Evolutionary conservation across 1,140 invertebrate species (phyloP).

Genomic region (Trachymyrmex septentrionalis): DNA sequence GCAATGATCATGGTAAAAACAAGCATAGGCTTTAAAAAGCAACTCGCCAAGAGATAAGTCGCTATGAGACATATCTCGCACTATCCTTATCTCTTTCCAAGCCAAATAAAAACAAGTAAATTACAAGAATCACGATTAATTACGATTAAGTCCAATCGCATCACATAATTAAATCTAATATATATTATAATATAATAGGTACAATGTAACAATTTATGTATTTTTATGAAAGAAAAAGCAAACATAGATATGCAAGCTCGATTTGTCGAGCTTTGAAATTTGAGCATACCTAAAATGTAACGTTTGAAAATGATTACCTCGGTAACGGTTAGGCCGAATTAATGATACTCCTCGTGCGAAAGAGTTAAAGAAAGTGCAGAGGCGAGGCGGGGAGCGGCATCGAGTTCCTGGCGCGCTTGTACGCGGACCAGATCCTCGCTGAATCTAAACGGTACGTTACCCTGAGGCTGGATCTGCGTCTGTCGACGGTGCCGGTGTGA

Average conservation of each 20-base stretch:
- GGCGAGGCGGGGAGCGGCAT: conserved; percentile 53
- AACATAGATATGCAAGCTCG: not conserved
- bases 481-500: conserved; percentile 83
- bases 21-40: conserved; percentile 56
- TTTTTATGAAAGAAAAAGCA: not conserved
- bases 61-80: conserved; percentile 15
- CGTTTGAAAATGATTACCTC: not conserved
- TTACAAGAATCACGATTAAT: not conserved
- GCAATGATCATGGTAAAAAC: conserved; percentile 50
- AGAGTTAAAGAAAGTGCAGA: conserved; percentile 34
- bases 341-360: conserved; percentile 12
- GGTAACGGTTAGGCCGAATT: not conserved
- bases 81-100: conserved; percentile 43
- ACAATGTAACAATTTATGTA: not conserved
- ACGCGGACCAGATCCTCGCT: conserved; percentile 62
- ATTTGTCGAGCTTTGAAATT: not conserved
- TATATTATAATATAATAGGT: not conserved
- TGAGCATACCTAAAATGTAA: not conserved
- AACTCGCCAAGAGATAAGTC: conserved; percentile 45
- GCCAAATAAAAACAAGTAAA: not conserved
- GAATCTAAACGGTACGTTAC: conserved; percentile 81
- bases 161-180: not conserved
- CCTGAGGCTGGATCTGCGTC: conserved; percentile 85
- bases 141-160: not conserved
- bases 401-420: conserved; percentile 52